Conservation (phyloP, 2,113 vertebrate genomes). For the Thunnus maccoyii region DNA sequence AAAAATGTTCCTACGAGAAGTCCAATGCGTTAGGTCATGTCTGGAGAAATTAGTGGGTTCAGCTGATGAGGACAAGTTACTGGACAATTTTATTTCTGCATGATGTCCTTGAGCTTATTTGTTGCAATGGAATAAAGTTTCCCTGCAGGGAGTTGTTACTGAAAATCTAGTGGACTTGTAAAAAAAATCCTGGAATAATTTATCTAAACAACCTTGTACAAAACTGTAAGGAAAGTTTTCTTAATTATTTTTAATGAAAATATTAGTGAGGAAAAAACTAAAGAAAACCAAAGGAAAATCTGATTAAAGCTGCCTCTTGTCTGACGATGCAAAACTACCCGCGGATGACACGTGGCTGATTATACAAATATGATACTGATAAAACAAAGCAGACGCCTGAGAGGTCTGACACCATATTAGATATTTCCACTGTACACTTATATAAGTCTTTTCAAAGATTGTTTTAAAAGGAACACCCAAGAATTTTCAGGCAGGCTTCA, state of each 20-base stretch:
- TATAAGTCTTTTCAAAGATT: slow-evolving; percentile 59
- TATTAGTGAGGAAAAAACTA: not conserved
- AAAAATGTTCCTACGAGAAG: not conserved
- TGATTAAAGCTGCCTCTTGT: not conserved
- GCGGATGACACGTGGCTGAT: slow-evolving; percentile 50
- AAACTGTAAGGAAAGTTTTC: not conserved
- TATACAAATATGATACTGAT: slow-evolving; percentile 57
- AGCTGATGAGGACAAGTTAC: slow-evolving; percentile 12
- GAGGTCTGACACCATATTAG: slow-evolving; percentile 64
- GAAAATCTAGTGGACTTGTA: slow-evolving; percentile 1
- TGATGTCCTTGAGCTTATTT: not conserved
- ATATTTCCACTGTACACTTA: slow-evolving; percentile 70
- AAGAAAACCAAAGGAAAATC: too few species aligned
- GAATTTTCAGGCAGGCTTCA: slow-evolving; percentile 58
- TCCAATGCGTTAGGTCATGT: slow-evolving; percentile 4
- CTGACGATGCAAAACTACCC: slow-evolving; percentile 13
- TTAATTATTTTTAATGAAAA: not conserved
- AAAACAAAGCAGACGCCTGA: slow-evolving; percentile 63
- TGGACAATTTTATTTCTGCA: not conserved
- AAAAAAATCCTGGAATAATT: slow-evolving; percentile 24
- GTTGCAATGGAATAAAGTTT: not conserved
- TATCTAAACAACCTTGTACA: slow-evolving; percentile 11
- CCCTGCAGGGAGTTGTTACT: not conserved
- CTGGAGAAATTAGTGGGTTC: slow-evolving; percentile 5
- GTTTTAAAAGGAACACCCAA: slow-evolving; percentile 74